Evolutionary conservation across 92 coral and sea anemone genomes (phyloP).

Genomic region (Nematostella vectensis): DNA sequence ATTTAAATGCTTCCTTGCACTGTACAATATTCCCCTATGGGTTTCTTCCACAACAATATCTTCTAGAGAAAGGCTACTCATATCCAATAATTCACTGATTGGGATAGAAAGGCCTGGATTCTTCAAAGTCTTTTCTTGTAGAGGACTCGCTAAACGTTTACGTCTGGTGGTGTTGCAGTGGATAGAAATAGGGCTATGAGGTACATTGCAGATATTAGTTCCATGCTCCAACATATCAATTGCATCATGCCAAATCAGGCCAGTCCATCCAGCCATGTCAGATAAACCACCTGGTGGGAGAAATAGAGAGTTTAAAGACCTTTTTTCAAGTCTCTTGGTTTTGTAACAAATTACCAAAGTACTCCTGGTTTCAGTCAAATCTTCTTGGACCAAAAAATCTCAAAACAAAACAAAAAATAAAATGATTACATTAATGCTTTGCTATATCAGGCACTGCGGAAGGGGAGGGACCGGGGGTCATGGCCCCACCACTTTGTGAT

Average conservation of each 20-base stretch:
- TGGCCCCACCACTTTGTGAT: too few species aligned
- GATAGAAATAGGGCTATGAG: constrained; percentile 70
- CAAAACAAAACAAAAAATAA: too few species aligned
- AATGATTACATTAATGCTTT: too few species aligned
- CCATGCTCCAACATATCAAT: constrained; percentile 89
- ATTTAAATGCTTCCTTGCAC: too few species aligned
- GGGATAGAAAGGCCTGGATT: constrained; percentile 47
- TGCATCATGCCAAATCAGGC: constrained; percentile 76
- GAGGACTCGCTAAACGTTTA: neutral
- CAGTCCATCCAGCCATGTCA: constrained; percentile 98
- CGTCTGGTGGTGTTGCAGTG: constrained; percentile 48
- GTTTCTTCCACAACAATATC: constrained; percentile 39
- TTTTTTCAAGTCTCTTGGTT: too few species aligned
- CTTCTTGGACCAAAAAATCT: too few species aligned
- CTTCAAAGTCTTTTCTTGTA: constrained; percentile 6
- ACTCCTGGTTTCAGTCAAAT: too few species aligned
- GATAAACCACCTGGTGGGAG: constrained; percentile 74
- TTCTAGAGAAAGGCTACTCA: constrained; percentile 3
- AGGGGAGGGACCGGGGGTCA: too few species aligned
- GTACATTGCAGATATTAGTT: constrained; percentile 52
- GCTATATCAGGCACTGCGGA: too few species aligned
- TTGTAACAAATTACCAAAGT: too few species aligned
- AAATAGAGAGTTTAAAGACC: too few species aligned
- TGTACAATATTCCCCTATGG: constrained; percentile 58
- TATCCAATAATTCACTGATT: constrained; percentile 16